phyloP scores from a whole-genome alignment of 2,888 invertebrate species.

The Apodemia duryi region DNA sequence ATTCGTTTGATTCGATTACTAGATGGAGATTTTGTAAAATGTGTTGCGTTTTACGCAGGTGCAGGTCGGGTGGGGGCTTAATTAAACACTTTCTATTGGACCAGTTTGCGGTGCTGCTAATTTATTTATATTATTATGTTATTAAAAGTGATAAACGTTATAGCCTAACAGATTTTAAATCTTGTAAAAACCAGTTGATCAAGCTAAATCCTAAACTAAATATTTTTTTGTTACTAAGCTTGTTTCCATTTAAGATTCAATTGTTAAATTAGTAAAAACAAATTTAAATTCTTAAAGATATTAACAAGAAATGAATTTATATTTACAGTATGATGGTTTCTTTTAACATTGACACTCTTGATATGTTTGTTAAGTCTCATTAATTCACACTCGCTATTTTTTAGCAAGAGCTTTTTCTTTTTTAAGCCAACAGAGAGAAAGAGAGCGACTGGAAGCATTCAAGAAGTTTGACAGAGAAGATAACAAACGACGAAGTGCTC shows the following conservation, averaged over 20 bases:
- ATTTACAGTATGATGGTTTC: conserved; percentile 1
- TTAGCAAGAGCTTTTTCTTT: conserved; percentile 20
- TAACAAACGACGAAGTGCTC: no score
- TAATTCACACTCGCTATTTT: background rate
- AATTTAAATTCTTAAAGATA: background rate
- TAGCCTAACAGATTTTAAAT: conserved; percentile 6
- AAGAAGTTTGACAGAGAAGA: no score
- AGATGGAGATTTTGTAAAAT: background rate
- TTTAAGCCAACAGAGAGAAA: conserved; percentile 24
- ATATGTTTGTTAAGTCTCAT: background rate
- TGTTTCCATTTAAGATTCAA: background rate
- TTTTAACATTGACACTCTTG: background rate
- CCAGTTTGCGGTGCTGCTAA: conserved; percentile 25
- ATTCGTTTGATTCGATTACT: background rate
- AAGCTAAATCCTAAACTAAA: conserved; percentile 3
- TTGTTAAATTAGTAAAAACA: background rate
- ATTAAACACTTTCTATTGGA: conserved; percentile 30
- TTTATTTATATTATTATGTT: conserved; percentile 5
- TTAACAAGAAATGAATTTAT: background rate
- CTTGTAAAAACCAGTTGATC: background rate
- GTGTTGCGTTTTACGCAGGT: conserved; percentile 26
- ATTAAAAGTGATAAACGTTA: conserved; percentile 6
- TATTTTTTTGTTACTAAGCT: conserved; percentile 1
- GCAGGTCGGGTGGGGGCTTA: conserved; percentile 14
- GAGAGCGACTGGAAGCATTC: no score